A percentile compares a stretch with the other conserved stretches of the same genome.
Conservation (phyloP, 2,888 invertebrate species). For the Cryptocheilus praepositus region DNA sequence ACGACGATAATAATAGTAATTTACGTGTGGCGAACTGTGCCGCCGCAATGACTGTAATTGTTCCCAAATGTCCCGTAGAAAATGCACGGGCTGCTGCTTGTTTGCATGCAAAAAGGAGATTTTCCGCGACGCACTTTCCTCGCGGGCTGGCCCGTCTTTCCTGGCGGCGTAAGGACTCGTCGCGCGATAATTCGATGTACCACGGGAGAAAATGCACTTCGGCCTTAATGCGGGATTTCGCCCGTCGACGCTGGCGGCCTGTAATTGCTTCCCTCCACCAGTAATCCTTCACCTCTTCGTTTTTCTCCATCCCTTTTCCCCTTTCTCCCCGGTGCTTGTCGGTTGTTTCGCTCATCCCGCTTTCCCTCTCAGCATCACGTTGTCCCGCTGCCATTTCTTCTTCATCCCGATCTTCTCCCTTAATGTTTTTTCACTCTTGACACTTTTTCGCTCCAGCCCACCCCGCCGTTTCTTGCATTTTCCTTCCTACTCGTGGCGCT, state of each 20-base stretch:
- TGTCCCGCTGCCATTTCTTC: background rate
- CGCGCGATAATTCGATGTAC: constrained; percentile 11
- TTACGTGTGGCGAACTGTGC: no score
- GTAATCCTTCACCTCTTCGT: background rate
- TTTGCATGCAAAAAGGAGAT: no score
- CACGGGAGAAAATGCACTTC: constrained; percentile 9
- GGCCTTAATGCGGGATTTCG: constrained; percentile 1
- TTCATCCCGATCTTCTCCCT: background rate
- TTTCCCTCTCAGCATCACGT: background rate
- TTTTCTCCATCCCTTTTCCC: background rate
- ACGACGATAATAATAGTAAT: no score
- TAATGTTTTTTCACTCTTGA: background rate
- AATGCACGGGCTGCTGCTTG: no score
- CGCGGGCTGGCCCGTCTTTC: background rate
- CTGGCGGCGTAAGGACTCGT: background rate
- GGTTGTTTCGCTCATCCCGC: background rate
- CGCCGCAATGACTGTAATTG: no score
- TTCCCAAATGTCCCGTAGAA: no score
- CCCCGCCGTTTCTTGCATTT: background rate
- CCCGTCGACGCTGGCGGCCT: constrained; percentile 1
- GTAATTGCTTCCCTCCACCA: constrained; percentile 9
- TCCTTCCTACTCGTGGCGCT: background rate
- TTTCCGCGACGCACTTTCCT: background rate
- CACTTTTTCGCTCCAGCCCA: background rate
- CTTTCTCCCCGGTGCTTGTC: background rate